A percentile compares a stretch with the other conserved stretches of the same genome.
Conservation (phyloP, 2,797 vertebrate genomes). For the Harpagifer antarcticus region DNA sequence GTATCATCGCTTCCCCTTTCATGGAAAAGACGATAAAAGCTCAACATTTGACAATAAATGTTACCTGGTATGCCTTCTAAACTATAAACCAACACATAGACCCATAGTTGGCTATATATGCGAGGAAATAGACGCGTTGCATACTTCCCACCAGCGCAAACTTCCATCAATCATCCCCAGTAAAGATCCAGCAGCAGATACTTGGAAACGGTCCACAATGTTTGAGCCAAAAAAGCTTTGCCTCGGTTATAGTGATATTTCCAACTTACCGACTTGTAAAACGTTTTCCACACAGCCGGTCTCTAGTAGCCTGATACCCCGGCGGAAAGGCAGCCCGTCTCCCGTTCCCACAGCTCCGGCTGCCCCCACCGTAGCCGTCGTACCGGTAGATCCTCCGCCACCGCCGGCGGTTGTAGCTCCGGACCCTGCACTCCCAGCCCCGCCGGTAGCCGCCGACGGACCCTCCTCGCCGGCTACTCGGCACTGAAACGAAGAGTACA, state of each 20-base stretch:
- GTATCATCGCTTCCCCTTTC: conserved; percentile 39
- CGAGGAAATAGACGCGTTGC: conserved; percentile 39
- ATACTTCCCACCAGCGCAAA: conserved; percentile 75
- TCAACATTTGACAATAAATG: conserved; percentile 1
- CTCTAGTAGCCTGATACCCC: conserved; percentile 95
- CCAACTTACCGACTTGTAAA: conserved; percentile 97
- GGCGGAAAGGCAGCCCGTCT: conserved; percentile 93
- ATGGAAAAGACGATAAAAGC: conserved; percentile 4
- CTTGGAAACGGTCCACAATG: conserved; percentile 31
- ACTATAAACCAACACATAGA: not conserved
- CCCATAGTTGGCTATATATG: not conserved
- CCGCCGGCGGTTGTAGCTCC: conserved; percentile 71
- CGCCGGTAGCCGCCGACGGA: conserved; percentile 70
- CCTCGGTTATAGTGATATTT: not conserved
- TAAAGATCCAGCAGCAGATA: conserved; percentile 45
- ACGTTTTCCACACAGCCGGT: conserved; percentile 97
- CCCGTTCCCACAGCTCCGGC: conserved; percentile 80
- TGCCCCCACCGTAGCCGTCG: conserved; percentile 75
- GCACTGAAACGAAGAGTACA: conserved; percentile 98
- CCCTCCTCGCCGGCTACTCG: conserved; percentile 88
- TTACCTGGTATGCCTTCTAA: not conserved
- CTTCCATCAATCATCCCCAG: conserved; percentile 76
- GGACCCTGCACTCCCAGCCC: conserved; percentile 69
- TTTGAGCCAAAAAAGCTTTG: conserved; percentile 24
- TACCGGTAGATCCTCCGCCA: conserved; percentile 78